Base-by-base conservation (phyloP, 2,888 invertebrate genomes). In the Anagyrus pseudococci region DNA sequence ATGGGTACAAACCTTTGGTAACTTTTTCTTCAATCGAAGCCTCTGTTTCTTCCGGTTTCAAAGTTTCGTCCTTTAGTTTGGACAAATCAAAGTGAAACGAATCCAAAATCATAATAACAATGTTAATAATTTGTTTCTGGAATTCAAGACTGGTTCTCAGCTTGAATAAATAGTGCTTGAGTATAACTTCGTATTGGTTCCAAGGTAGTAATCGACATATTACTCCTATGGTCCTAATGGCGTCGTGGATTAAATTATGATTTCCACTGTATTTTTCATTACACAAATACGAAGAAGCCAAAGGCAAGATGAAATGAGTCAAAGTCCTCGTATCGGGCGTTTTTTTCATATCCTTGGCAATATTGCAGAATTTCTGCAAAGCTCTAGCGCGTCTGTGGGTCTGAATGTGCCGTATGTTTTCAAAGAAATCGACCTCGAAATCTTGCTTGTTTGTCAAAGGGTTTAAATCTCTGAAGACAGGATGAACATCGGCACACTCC, bases 361-460 rank as follows among this genome's bases (percentile, higher is more conserved):
- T 79, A 68, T 86, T 86, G 64, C 87, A 88, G 75, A 93, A 90
- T 73, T 91, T 91, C 17, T 90, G 79, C 48, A 98, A 78, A 0
- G 96, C 97, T 72, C 93, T 86, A 0, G 91, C 90, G 74, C 93
- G 89, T 64, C 96, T 86, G 77, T 96, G 94, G 59, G 90, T 82
- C 83, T 98, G 93, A 48, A 94, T 81, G 82, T 98, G 97, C 25
- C 88, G 87, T 74, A 96, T 88, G 77, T 97, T 98, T 74, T 94
- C 93, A 77, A 96, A 98, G 85, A 98, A 96, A 81, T 98, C 97
- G 0, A 92, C 89, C 79, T 98, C 96, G 8, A 85, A 79, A 77
- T 98, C 95, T 49, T 80, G 82, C 77, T 88, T 85, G 73, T 90
- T 89, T 0, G 87, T 84, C 33, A 92, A 81, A 37, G 84, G 81